Evolutionary conservation across 2,797 vertebrate species (phyloP).

Genomic region (Trachurus trachurus): DNA sequence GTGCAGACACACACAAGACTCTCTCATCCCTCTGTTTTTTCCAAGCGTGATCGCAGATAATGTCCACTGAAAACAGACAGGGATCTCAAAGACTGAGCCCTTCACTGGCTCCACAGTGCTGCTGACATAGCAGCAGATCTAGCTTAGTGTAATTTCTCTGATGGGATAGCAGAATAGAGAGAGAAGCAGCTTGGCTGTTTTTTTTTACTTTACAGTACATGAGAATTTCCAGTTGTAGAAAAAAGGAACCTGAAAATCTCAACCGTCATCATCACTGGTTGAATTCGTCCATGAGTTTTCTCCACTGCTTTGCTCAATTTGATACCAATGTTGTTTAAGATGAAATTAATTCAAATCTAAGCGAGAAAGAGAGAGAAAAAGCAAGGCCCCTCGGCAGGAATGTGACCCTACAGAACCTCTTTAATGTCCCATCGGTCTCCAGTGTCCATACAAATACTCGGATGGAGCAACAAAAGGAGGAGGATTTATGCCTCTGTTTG

Average conservation of each 20-base stretch:
- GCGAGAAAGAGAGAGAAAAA: conserved; percentile 12
- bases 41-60: not conserved
- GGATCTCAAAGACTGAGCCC: conserved; percentile 21
- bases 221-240: not conserved
- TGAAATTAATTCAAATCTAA: not conserved
- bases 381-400: conserved; percentile 24
- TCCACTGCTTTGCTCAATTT: too few species aligned
- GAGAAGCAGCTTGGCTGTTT: not conserved
- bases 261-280: not conserved
- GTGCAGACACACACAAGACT: not conserved
- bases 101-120: conserved; percentile 26
- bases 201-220: conserved; percentile 4
- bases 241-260: not conserved
- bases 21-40: conserved; percentile 9
- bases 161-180: not conserved
- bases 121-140: conserved; percentile 16
- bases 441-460: conserved; percentile 42
- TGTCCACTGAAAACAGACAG: conserved; percentile 13
- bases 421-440: conserved; percentile 30
- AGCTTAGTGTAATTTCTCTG: conserved; percentile 22
- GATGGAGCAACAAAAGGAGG: conserved; percentile 44
- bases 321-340: not conserved
- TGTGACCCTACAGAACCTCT: conserved; percentile 31
- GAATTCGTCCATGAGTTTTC: not conserved
- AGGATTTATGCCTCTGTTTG: conserved; percentile 66